Percentiles rank a stretch among this genome's conserved stretches.
Conservation (phyloP, 2,888 invertebrate genomes). For the Netelia melanura region DNA sequence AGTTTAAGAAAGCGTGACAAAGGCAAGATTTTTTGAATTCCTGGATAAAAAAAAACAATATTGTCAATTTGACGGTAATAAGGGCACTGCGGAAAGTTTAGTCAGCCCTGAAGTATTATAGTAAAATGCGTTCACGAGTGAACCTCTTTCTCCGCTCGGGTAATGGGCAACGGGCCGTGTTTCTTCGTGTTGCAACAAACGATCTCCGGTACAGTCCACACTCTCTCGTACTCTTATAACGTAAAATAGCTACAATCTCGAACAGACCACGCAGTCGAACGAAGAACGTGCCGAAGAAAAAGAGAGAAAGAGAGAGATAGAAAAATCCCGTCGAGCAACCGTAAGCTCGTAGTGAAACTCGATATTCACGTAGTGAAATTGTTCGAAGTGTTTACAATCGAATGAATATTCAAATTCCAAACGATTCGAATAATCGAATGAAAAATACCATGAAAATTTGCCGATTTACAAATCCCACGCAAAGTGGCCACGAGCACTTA, state of each 20-base stretch:
- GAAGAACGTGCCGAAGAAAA: conserved; percentile 14
- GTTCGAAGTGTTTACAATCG: conserved; percentile 14
- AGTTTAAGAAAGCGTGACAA: not conserved
- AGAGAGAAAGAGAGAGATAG: not conserved
- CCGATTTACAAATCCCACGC: no score
- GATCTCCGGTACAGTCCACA: conserved; percentile 54
- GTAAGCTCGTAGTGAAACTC: conserved; percentile 41
- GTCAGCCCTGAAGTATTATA: conserved; percentile 59
- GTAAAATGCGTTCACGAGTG: conserved; percentile 54
- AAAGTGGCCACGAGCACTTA: no score
- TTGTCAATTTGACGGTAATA: not conserved
- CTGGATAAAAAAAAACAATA: not conserved
- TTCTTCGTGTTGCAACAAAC: conserved; percentile 64
- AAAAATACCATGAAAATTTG: not conserved
- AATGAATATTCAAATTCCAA: conserved; percentile 18
- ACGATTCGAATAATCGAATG: not conserved
- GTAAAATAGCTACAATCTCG: conserved; percentile 39
- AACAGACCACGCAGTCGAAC: conserved; percentile 20
- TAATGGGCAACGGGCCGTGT: conserved; percentile 62
- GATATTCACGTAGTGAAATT: conserved; percentile 33
- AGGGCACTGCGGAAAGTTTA: conserved; percentile 40
- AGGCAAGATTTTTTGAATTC: not conserved
- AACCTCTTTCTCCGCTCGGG: conserved; percentile 64
- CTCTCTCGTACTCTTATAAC: conserved; percentile 33
- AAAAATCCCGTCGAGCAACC: conserved; percentile 47